These are phyloP conservation scores for Eunapius fragilis DNA, from an alignment of 37 sponge, comb jelly and placozoan species.

Conservation along the genomic window DNA sequence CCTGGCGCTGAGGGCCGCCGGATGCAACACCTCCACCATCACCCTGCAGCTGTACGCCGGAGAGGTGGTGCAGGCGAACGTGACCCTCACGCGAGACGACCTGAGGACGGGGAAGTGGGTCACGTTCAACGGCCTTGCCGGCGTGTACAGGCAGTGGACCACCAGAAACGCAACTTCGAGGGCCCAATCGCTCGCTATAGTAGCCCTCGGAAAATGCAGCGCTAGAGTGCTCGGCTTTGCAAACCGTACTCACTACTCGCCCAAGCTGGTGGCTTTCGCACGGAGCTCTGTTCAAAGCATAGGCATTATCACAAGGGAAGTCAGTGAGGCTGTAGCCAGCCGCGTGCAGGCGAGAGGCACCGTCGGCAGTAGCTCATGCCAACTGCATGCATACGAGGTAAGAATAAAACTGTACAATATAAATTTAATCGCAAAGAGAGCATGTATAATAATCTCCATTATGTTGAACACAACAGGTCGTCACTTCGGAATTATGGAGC, in stretches of 20 bases:
- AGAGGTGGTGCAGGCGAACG: not conserved
- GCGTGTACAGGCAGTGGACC: not conserved
- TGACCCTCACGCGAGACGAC: not conserved
- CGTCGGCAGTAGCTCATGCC: not conserved
- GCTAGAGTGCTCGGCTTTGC: not conserved
- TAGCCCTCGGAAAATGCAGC: not conserved
- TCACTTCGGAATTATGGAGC: conserved; percentile 16
- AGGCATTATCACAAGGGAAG: not conserved
- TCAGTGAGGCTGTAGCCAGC: not conserved
- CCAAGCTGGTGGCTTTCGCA: not conserved
- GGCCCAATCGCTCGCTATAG: not conserved
- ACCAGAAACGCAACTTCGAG: not conserved
- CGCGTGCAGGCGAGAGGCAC: not conserved
- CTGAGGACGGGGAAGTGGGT: conserved; percentile 4
- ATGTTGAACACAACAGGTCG: not conserved
- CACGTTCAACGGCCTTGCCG: conserved; percentile 18
- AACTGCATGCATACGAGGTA: not conserved
- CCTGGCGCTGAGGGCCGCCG: not conserved
- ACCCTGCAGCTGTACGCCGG: conserved; percentile 13
- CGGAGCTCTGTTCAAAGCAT: not conserved
- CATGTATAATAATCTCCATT: not conserved
- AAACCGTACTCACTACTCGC: not conserved
- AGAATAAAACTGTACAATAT: not conserved
- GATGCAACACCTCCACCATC: conserved; percentile 7
- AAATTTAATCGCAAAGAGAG: too few species aligned